Conservation (phyloP, 1,140 invertebrate species). For the Adoxophyes honmai region DNA sequence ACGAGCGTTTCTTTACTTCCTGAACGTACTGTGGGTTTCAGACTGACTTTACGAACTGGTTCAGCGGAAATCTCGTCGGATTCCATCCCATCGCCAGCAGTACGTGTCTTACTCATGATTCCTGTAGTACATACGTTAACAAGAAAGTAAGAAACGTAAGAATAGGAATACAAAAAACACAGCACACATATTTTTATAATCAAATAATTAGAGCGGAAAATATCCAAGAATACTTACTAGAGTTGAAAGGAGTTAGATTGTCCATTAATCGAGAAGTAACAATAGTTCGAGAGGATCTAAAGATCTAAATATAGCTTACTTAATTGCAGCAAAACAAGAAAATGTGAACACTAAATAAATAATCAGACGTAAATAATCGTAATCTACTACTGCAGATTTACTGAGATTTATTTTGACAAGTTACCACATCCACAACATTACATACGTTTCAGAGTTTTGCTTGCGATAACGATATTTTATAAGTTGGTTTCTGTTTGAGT, state of each 20-base stretch:
- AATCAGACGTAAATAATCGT: too few species aligned
- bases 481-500: too few species aligned
- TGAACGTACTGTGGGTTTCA: slow-evolving; percentile 18
- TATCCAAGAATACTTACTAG: slow-evolving; percentile 39
- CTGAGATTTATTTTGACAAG: not conserved
- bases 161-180: not conserved
- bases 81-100: slow-evolving; percentile 80
- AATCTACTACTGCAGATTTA: not conserved
- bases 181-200: not conserved
- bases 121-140: slow-evolving; percentile 34
- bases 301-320: slow-evolving; percentile 1
- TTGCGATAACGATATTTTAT: too few species aligned
- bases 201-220: not conserved
- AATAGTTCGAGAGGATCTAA: slow-evolving; percentile 19
- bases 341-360: not conserved
- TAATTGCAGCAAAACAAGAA: not conserved
- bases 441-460: too few species aligned
- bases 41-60: slow-evolving; percentile 25
- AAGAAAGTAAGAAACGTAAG: slow-evolving; percentile 10
- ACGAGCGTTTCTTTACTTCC: slow-evolving; percentile 35
- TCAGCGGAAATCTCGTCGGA: slow-evolving; percentile 45
- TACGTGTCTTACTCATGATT: slow-evolving; percentile 66
- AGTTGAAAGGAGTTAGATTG: slow-evolving; percentile 35
- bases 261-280: slow-evolving; percentile 35
- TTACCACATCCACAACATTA: not conserved